Evolutionary conservation across 1,140 invertebrate genomes (phyloP).

Genomic region (Coelopa frigida): DNA sequence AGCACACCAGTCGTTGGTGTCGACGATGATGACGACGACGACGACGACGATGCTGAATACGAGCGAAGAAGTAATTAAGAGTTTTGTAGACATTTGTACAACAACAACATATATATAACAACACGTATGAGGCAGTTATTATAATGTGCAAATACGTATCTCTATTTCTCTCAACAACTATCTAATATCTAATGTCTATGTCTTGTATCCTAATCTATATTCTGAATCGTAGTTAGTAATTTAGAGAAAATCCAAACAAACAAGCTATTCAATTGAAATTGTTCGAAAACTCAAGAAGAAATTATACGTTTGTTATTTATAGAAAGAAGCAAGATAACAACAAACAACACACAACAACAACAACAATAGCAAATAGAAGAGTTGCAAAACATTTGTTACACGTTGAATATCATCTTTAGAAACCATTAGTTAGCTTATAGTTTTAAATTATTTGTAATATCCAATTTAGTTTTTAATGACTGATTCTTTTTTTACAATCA

Average conservation of each 20-base stretch:
- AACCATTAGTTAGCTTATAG: too few relatives aligned
- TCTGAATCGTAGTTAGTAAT: constrained; percentile 2
- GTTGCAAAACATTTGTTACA: constrained; percentile 3
- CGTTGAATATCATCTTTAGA: too few relatives aligned
- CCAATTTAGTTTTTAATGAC: too few relatives aligned
- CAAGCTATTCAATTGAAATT: too few relatives aligned
- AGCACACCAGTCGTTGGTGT: constrained; percentile 7
- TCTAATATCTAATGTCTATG: background rate
- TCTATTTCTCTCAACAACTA: background rate
- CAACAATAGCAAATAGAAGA: background rate
- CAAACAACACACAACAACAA: background rate
- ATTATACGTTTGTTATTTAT: too few relatives aligned
- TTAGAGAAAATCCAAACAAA: too few relatives aligned
- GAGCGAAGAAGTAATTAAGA: constrained; percentile 16
- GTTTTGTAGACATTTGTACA: background rate
- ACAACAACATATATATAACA: background rate
- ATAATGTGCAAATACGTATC: background rate
- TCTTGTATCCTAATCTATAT: background rate
- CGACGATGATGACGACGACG: constrained; percentile 16
- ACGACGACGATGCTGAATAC: constrained; percentile 12
- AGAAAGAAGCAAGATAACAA: background rate
- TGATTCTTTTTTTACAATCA: too few relatives aligned
- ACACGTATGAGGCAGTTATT: background rate
- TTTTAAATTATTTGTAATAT: too few relatives aligned
- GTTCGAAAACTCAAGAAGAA: too few relatives aligned